Conservation (phyloP, 1,140 invertebrate genomes). For the Zaprionus nigranus region DNA sequence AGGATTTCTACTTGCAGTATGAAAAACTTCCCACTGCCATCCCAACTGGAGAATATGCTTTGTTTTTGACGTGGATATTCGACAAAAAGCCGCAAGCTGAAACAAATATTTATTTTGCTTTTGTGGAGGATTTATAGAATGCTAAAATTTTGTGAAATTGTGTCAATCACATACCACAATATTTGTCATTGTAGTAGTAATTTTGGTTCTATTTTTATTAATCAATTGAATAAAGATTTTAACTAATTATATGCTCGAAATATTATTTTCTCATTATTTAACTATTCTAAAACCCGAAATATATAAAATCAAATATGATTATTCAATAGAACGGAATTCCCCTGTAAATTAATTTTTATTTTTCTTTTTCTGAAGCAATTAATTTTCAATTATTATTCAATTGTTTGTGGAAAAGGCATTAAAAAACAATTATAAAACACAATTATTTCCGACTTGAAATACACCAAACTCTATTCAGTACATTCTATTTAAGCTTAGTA, state of each 20-base stretch:
- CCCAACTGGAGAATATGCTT: conserved; percentile 55
- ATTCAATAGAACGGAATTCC: no score
- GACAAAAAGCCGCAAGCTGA: conserved; percentile 39
- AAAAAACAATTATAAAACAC: background rate
- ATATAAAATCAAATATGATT: no score
- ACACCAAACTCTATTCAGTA: background rate
- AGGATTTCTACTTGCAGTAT: conserved; percentile 49
- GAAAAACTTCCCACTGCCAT: conserved; percentile 50
- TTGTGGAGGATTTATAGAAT: conserved; percentile 42
- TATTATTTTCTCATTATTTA: no score
- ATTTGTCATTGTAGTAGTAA: background rate
- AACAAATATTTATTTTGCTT: conserved; percentile 58
- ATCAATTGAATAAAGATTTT: no score
- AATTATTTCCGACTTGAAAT: background rate
- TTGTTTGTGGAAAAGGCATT: background rate
- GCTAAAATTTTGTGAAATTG: background rate
- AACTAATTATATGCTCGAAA: no score
- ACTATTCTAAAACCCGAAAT: no score
- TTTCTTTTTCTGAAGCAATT: background rate
- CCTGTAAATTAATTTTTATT: background rate
- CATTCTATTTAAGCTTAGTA: background rate
- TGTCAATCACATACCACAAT: background rate
- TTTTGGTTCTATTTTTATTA: background rate
- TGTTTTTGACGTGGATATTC: conserved; percentile 48
- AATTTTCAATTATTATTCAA: no score